These are phyloP conservation scores for Tribolium madens DNA, from an alignment of 1,140 invertebrate genomes.

Conservation along the genomic window DNA sequence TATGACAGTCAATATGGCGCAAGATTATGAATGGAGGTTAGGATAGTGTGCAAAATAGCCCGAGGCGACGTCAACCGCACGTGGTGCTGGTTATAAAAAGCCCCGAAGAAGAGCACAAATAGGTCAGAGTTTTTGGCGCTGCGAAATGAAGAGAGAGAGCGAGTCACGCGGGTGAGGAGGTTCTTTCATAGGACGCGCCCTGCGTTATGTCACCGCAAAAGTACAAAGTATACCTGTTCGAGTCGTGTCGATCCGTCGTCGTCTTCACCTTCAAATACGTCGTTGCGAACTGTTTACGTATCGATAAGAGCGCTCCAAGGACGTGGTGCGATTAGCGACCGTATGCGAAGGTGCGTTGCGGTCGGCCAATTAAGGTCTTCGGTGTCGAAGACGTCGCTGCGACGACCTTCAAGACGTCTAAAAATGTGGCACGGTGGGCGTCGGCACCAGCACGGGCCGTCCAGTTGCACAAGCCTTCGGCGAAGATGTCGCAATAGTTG, in stretches of 20 bases:
- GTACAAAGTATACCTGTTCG: not conserved
- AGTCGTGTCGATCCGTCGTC: not conserved
- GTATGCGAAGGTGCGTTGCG: constrained; percentile 1
- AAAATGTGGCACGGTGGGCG: not conserved
- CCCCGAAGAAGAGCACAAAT: constrained; percentile 4
- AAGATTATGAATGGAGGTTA: constrained; percentile 4
- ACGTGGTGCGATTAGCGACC: constrained; percentile 21
- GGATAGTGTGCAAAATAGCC: not conserved
- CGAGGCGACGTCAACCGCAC: constrained; percentile 26
- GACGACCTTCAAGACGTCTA: constrained; percentile 13
- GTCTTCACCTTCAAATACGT: constrained; percentile 1
- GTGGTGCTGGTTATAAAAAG: constrained; percentile 15
- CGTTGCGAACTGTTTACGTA: constrained; percentile 13
- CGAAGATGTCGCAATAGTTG: constrained; percentile 30
- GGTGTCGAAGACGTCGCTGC: not conserved
- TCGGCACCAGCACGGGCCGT: not conserved
- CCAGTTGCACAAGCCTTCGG: not conserved
- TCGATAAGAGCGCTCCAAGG: constrained; percentile 21
- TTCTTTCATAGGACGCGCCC: not conserved
- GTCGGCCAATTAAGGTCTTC: not conserved
- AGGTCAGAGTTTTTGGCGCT: constrained; percentile 19
- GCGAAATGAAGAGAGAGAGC: not conserved
- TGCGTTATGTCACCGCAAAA: not conserved
- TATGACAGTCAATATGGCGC: not conserved
- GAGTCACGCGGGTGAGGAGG: not conserved